phyloP scores from a whole-genome alignment of 2,113 vertebrate genomes.

The Cebidichthys violaceus region DNA sequence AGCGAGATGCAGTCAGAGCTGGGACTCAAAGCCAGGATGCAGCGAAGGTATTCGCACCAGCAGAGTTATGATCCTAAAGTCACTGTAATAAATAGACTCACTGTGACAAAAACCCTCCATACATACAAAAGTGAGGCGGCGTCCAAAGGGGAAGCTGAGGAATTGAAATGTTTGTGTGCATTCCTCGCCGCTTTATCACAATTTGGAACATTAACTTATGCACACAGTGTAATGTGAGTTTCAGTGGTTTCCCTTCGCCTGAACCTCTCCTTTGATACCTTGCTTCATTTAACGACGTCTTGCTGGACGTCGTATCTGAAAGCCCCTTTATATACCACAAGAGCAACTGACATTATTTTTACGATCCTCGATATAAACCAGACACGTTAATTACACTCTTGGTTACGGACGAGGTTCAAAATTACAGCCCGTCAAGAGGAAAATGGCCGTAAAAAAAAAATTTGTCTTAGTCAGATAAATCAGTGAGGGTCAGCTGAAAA shows the following conservation, averaged over 20 bases:
- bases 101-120: neutral
- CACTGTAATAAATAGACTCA: no score
- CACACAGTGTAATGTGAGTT: neutral
- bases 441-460: conserved; percentile 62
- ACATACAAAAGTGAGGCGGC: conserved; percentile 1
- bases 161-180: neutral
- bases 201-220: neutral
- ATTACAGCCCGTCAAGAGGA: conserved; percentile 45
- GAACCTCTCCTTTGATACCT: conserved; percentile 33
- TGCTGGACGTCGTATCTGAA: conserved; percentile 15
- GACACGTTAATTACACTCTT: conserved; percentile 59
- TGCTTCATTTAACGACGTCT: conserved; percentile 24
- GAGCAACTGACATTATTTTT: conserved; percentile 54
- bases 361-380: conserved; percentile 54
- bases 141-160: neutral
- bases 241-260: conserved; percentile 3
- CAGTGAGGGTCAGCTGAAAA: conserved; percentile 46
- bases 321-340: conserved; percentile 36
- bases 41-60: neutral
- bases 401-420: conserved; percentile 41
- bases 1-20: conserved; percentile 26
- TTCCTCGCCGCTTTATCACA: neutral
- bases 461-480: conserved; percentile 63
- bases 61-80: conserved; percentile 16
- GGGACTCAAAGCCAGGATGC: neutral